These are phyloP conservation scores for Dendrocincla fuliginosa DNA, from an alignment of 2,797 vertebrate species.

Conservation along the genomic window DNA sequence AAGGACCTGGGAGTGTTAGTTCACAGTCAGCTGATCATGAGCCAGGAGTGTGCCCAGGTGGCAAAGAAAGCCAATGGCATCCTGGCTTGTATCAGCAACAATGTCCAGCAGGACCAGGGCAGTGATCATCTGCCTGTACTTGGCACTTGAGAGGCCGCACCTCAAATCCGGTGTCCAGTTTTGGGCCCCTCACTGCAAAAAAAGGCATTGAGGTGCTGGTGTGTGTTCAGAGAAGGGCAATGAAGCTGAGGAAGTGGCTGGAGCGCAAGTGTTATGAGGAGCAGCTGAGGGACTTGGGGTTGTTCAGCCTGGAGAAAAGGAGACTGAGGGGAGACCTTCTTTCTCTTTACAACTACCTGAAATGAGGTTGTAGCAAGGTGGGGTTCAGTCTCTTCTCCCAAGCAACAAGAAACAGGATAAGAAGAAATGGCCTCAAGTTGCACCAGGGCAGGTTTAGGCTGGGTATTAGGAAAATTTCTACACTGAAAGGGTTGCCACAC, in stretches of 20 bases:
- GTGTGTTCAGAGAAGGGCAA: neutral
- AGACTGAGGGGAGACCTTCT: neutral
- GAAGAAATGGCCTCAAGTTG: neutral
- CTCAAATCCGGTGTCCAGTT: neutral
- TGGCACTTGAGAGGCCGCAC: rapidly evolving
- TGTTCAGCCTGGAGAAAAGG: neutral
- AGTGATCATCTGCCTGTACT: neutral
- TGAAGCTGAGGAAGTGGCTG: neutral
- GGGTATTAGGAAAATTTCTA: neutral
- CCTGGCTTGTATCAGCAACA: neutral
- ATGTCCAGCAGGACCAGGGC: neutral
- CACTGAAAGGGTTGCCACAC: neutral
- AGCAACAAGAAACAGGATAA: neutral
- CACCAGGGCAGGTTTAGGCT: neutral
- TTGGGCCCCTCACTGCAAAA: neutral
- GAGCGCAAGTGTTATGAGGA: neutral
- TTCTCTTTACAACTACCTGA: neutral
- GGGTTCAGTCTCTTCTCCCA: rapidly evolving
- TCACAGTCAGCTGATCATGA: neutral
- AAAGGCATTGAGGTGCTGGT: neutral
- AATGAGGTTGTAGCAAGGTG: neutral
- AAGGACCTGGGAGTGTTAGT: neutral
- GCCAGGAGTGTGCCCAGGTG: rapidly evolving
- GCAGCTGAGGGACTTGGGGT: rapidly evolving
- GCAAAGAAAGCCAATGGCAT: neutral